A percentile compares a stretch with the other conserved stretches of the same genome.
Conservation (phyloP, 35 echinoderm and acorn worm species). For the Apostichopus japonicus region DNA sequence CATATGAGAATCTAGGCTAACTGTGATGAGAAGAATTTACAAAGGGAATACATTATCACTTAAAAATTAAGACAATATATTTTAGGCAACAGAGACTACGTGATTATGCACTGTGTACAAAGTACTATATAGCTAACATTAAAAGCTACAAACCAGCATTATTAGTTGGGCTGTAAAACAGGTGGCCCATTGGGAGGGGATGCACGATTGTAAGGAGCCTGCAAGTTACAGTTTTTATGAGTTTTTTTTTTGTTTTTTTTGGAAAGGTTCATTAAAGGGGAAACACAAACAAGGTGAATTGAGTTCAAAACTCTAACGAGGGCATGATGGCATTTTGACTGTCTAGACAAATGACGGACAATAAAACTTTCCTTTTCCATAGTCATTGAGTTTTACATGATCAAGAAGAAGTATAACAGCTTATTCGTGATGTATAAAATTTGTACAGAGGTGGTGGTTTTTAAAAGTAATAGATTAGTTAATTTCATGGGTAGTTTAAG, state of each 20-base stretch:
- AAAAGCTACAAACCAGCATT: not conserved
- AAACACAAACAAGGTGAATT: not conserved
- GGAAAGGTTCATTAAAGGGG: not conserved
- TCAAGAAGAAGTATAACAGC: no score
- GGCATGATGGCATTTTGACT: not conserved
- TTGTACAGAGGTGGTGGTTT: no score
- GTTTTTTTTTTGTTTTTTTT: not conserved
- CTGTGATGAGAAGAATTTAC: no score
- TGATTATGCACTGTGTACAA: not conserved
- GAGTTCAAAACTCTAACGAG: not conserved
- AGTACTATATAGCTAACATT: not conserved
- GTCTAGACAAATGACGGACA: not conserved
- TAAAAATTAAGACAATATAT: no score
- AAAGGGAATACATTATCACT: no score
- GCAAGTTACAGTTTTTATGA: not conserved
- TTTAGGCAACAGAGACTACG: no score
- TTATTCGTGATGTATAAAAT: no score
- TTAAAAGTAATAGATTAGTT: no score
- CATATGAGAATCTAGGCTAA: no score
- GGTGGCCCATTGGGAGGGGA: not conserved
- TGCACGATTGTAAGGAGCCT: not conserved
- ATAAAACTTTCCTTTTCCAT: not conserved
- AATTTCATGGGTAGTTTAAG: no score
- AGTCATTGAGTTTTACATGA: no score
- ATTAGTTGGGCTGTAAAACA: not conserved